phyloP scores from a whole-genome alignment of 1,140 invertebrate genomes.

The Rhagoletis pomonella region DNA sequence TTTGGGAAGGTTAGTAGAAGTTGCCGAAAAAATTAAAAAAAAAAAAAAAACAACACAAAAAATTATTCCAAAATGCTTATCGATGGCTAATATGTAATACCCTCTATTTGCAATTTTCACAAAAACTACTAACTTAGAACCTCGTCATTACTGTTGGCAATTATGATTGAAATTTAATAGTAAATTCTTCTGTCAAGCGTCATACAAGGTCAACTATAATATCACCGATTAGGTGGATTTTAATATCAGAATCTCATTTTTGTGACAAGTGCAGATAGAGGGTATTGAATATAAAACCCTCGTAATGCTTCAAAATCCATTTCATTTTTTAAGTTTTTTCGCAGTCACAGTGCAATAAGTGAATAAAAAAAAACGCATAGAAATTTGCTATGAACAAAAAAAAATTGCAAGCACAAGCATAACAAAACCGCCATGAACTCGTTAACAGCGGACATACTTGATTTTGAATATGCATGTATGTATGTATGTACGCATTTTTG shows the following conservation, averaged over 20 bases:
- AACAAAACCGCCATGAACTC: conserved; percentile 43
- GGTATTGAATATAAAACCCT: too few relatives aligned
- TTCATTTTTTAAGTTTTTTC: background rate
- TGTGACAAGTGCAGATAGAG: too few relatives aligned
- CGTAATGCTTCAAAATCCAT: background rate
- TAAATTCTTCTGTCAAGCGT: too few relatives aligned
- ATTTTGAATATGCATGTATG: background rate
- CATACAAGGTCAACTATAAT: too few relatives aligned
- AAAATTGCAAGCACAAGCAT: conserved; percentile 26
- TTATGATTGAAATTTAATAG: too few relatives aligned
- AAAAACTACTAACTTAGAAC: too few relatives aligned
- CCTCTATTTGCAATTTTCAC: too few relatives aligned
- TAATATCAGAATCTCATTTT: too few relatives aligned
- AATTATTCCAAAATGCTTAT: background rate
- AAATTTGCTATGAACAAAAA: background rate
- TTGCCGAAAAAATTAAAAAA: background rate
- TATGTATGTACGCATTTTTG: background rate
- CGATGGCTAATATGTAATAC: too few relatives aligned
- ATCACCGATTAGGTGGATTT: too few relatives aligned
- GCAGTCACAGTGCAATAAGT: background rate
- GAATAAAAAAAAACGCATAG: background rate
- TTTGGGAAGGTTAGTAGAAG: conserved; percentile 42
- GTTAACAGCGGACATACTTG: conserved; percentile 16
- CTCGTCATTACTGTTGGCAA: too few relatives aligned
- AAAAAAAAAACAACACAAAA: background rate